phyloP scores from a whole-genome alignment of 2,888 invertebrate species.

The Amphipoea oculea region DNA sequence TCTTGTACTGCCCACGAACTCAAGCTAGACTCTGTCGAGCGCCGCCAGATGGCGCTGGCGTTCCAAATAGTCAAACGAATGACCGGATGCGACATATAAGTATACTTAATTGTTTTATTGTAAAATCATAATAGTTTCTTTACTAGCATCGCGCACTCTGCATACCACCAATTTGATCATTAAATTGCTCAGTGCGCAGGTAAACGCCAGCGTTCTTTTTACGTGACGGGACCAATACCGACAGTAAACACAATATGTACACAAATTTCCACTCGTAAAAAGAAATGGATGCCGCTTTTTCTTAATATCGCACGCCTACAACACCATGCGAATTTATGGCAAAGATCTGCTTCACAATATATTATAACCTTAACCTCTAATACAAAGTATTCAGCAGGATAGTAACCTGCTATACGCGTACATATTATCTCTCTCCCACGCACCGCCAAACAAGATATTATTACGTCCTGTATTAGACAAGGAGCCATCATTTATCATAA shows the following conservation, averaged over 20 bases:
- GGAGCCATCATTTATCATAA: conserved; percentile 45
- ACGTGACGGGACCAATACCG: not conserved
- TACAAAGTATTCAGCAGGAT: not conserved
- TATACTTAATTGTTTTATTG: no score
- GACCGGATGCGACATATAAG: no score
- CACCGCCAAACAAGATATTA: not conserved
- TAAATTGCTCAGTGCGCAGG: no score
- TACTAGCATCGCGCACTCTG: no score
- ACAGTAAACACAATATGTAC: no score
- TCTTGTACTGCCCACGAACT: no score
- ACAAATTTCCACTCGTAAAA: not conserved
- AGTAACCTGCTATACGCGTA: not conserved
- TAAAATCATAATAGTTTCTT: no score
- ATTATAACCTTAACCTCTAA: not conserved
- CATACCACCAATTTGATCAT: no score
- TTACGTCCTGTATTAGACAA: conserved; percentile 16
- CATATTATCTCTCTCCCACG: not conserved
- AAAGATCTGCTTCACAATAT: not conserved
- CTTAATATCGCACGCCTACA: not conserved
- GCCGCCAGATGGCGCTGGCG: no score
- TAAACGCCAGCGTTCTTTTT: no score
- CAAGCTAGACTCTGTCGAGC: no score
- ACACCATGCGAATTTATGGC: not conserved
- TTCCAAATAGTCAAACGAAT: no score
- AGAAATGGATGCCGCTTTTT: not conserved